These are phyloP conservation scores for Folsomia manolachei DNA, from an alignment of 2,888 invertebrate genomes.

Conservation along the genomic window DNA sequence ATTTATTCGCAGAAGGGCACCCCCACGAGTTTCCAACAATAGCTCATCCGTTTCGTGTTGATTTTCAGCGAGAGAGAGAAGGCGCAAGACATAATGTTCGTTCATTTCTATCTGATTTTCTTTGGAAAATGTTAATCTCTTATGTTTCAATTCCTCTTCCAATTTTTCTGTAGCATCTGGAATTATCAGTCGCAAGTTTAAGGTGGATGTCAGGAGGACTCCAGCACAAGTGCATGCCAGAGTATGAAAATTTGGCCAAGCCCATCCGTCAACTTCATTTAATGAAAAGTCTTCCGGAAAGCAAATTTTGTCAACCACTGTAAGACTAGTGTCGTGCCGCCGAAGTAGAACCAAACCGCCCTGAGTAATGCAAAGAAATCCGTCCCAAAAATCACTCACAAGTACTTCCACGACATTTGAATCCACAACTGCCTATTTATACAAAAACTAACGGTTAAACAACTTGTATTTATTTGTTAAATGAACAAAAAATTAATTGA, in stretches of 20 bases:
- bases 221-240: conserved; percentile 24
- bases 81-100: background rate
- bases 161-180: no score
- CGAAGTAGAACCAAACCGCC: conserved; percentile 28
- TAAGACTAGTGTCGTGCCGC: background rate
- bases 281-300: background rate
- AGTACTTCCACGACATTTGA: conserved; percentile 33
- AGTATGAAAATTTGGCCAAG: conserved; percentile 38
- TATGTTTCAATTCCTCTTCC: background rate
- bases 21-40: background rate
- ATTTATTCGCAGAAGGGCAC: background rate
- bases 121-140: background rate
- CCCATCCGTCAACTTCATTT: conserved; percentile 35
- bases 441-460: background rate
- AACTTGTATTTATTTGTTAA: background rate
- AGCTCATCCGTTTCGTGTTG: background rate
- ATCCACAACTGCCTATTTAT: conserved; percentile 18
- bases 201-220: background rate
- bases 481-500: background rate
- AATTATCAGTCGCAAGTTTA: background rate
- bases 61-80: background rate
- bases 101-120: background rate
- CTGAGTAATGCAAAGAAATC: conserved; percentile 27
- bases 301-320: background rate
- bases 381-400: conserved; percentile 43